Base-by-base conservation (phyloP, 1,140 invertebrate species). In the Aphelenchoides avenae region DNA sequence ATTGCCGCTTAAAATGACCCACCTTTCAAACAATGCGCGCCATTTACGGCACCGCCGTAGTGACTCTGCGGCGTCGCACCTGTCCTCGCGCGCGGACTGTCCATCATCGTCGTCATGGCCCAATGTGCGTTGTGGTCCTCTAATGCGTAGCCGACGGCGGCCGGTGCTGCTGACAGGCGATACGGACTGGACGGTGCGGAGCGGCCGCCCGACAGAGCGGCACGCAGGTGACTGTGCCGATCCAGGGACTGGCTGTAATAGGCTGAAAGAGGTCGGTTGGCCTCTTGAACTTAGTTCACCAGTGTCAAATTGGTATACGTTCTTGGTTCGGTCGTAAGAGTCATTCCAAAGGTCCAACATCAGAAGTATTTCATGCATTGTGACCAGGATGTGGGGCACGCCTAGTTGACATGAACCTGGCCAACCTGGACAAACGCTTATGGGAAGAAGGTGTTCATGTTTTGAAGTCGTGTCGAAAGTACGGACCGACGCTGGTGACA, bases 211-310 rank as follows among this genome's bases (percentile, higher is more conserved):
- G 43, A 30, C 15, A 59, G 53, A 48, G 63, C 37, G 11, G 63
- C 44, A 20, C 44, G 39, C 18, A 60, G 37, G 34, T 60, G 57
- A n/a, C 39, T 44, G 33, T 60, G 57, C 9, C 57, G 60, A 34
- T 60, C 57, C 31, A 60, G 30, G 26, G 57, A 60, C 22, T 60
- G 57, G 11, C 42, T 60, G 44, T 60, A 59, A 33, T 60, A 60
- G 22, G 57, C 58, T 9, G 54, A 40, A 3, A 46, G 15, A 15
- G 29, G 41, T 26, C 20, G 30, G 15, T 44, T 11, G 11, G 22
- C 29, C 11, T 11, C 11, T 11, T 44, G 11, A 44, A n/a, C n/a
- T n/a, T n/a, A n/a, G n/a, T n/a, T n/a, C n/a, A n/a, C n/a, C n/a
- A n/a, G n/a, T n/a, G n/a, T n/a, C n/a, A n/a, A n/a, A n/a, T n/a